phyloP scores from a whole-genome alignment of 2,888 invertebrate species.

The Drosophila maculinotata region DNA sequence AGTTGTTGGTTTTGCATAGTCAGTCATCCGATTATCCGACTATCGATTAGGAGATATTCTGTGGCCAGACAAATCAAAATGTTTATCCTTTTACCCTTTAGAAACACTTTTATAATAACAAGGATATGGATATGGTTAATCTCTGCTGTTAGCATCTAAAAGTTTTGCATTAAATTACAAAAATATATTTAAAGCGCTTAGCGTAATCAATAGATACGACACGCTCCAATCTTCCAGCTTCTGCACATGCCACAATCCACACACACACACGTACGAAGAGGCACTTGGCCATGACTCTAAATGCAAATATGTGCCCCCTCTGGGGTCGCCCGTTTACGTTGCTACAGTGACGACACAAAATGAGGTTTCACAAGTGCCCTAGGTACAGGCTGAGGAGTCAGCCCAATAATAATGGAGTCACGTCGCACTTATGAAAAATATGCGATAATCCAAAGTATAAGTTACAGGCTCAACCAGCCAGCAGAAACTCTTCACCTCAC shows the following conservation, averaged over 20 bases:
- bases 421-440: slow-evolving; percentile 82
- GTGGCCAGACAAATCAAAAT: too few species aligned
- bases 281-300: slow-evolving; percentile 54
- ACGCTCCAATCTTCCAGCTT: slow-evolving; percentile 30
- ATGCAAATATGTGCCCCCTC: slow-evolving; percentile 62
- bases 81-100: too few species aligned
- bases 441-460: slow-evolving; percentile 78
- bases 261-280: slow-evolving; percentile 10
- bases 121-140: not conserved
- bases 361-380: slow-evolving; percentile 51
- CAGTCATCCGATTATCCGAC: too few species aligned
- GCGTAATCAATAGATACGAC: slow-evolving; percentile 62
- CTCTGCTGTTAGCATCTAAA: slow-evolving; percentile 3
- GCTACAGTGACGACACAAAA: slow-evolving; percentile 64
- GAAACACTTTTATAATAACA: not conserved
- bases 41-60: too few species aligned
- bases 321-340: slow-evolving; percentile 44
- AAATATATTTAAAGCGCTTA: slow-evolving; percentile 36
- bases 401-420: slow-evolving; percentile 80
- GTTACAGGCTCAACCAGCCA: slow-evolving; percentile 37
- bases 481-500: not conserved
- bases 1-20: too few species aligned
- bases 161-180: slow-evolving; percentile 48
- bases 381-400: slow-evolving; percentile 29
- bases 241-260: slow-evolving; percentile 22